Base-by-base conservation (phyloP, 2,797 vertebrate genomes). In the Tapera naevia region DNA sequence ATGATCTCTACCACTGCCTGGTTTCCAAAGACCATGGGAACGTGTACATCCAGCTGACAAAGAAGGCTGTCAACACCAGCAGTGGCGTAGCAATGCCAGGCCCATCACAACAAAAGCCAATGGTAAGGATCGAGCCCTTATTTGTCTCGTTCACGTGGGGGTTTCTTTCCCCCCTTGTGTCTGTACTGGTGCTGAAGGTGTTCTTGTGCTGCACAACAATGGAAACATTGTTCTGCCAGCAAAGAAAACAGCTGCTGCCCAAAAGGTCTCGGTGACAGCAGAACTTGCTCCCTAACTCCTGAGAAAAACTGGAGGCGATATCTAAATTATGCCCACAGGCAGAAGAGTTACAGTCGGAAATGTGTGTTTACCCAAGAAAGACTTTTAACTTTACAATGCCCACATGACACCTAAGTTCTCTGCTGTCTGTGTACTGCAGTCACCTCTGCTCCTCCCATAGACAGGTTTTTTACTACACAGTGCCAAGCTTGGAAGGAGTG, bases 1-100 rank as follows among this genome's bases (percentile, higher is more conserved):
- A 99, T 0, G 99, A 99, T 90, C 99, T 99, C 62, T 99, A 99
- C 96, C 99, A 99, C 97, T 99, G 99, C 96, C 98, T 99, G 24
- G 99, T 99, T 91, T 99, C 99, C 21, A 99, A 98, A 96, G 99
- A 99, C 95, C 99, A 99, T 1, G 99, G 99, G 37, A 99, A 99
- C 35, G 98, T 99, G 2, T 99, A 99, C 4, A 98, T 99, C 72
- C 99, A 99, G 97, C 97, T 99, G 87, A 99, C 99, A 16, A 99
- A 99, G 97, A 99, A 99, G 95, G 99, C 99, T 0, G 98, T 98
- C 56, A 99, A 94, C 94, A 98, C 98, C 0, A 98, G 98, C 76
- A 99, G 99, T 0, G 99, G 99, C 0, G 98, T 99, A 65, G 98
- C 99, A 30, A 99, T 99, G 57, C 99, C 99, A 0, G 99, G 99